phyloP scores from a whole-genome alignment of 2,888 invertebrate species.

The Artemia sinica region DNA sequence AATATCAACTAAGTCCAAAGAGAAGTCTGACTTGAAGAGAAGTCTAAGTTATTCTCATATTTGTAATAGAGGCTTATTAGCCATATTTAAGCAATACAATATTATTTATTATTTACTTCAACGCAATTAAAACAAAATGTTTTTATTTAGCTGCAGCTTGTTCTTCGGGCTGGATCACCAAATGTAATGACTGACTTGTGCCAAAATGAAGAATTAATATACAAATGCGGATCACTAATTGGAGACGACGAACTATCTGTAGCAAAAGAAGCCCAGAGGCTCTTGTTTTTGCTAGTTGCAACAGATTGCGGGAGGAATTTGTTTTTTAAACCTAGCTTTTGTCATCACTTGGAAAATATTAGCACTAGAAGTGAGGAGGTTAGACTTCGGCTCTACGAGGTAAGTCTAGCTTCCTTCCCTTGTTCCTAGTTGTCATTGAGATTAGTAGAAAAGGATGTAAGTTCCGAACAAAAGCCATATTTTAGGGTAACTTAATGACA shows the following conservation, averaged over 20 bases:
- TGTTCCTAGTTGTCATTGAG: no score
- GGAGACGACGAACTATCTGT: not conserved
- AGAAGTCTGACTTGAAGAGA: no score
- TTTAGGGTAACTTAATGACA: no score
- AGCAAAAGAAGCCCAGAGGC: not conserved
- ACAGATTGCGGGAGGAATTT: not conserved
- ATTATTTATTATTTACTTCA: no score
- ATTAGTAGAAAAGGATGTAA: no score
- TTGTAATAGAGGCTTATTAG: no score
- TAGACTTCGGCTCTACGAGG: slow-evolving; percentile 52
- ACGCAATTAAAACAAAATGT: no score
- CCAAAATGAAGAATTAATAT: not conserved
- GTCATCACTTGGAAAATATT: slow-evolving; percentile 28
- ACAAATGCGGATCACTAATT: not conserved
- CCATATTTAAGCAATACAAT: no score
- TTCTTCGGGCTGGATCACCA: not conserved
- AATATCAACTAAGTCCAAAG: no score
- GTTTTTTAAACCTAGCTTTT: slow-evolving; percentile 7
- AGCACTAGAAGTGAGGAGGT: slow-evolving; percentile 39
- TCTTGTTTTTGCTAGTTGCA: not conserved
- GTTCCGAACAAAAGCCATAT: no score
- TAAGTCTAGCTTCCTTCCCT: slow-evolving; percentile 27
- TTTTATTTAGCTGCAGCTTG: no score
- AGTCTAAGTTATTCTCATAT: no score
- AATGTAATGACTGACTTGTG: not conserved